These are phyloP conservation scores for Engystomops pustulosus DNA, from an alignment of 2,113 vertebrate genomes.

Conservation along the genomic window DNA sequence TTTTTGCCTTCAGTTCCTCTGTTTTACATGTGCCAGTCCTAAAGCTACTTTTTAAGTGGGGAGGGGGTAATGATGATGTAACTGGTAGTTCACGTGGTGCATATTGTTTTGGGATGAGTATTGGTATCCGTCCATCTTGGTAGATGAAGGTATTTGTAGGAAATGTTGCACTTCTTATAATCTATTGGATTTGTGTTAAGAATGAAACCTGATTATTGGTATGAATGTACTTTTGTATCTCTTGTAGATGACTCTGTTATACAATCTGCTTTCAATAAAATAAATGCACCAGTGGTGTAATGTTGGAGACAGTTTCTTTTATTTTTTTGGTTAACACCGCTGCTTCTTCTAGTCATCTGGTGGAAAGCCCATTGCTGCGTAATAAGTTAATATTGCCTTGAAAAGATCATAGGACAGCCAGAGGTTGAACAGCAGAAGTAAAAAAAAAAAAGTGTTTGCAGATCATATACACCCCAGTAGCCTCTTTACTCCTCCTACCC, in stretches of 20 bases:
- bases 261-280: conserved; percentile 15
- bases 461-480: no score
- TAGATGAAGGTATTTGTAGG: neutral
- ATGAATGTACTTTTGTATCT: conserved; percentile 13
- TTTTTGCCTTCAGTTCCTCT: accelerated
- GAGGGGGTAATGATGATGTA: neutral
- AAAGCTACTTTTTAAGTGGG: no score
- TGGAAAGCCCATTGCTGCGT: neutral
- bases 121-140: neutral
- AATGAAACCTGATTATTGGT: neutral
- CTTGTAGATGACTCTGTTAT: conserved; percentile 27
- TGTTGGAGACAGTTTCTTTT: neutral
- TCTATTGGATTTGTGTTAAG: neutral
- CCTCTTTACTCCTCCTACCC: no score
- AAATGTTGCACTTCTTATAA: no score
- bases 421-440: no score
- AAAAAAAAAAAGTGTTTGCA: no score
- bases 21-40: neutral
- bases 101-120: no score
- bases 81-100: no score
- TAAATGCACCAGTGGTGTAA: conserved; percentile 18
- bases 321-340: neutral
- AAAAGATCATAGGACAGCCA: no score
- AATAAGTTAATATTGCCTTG: neutral
- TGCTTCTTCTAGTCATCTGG: neutral